Evolutionary conservation across 2,797 vertebrate genomes (phyloP).

Genomic region (Neosilurus hyrtlii): DNA sequence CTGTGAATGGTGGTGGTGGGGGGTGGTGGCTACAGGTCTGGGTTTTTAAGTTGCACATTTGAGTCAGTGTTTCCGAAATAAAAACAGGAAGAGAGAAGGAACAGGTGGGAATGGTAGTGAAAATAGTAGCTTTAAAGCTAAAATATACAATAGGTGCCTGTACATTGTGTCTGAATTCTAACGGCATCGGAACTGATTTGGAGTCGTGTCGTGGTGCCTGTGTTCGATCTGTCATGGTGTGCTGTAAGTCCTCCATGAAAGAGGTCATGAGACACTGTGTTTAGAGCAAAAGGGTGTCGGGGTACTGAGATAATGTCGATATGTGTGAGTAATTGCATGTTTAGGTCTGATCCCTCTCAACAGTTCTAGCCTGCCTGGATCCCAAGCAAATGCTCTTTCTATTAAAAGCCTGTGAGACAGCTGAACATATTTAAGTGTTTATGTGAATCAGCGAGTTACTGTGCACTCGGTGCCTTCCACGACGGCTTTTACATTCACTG

Average conservation of each 20-base stretch:
- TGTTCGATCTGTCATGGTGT: neutral
- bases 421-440: constrained; percentile 50
- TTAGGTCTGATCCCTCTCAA: constrained; percentile 36
- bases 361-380: constrained; percentile 33
- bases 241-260: neutral
- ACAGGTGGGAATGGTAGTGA: neutral
- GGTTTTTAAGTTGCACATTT: neutral
- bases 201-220: neutral
- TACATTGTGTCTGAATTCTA: neutral
- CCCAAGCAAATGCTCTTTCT: constrained; percentile 54
- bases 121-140: constrained; percentile 1
- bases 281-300: constrained; percentile 7
- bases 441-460: constrained; percentile 5
- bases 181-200: neutral
- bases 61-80: neutral
- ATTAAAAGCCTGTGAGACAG: constrained; percentile 59
- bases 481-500: neutral
- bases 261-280: constrained; percentile 8
- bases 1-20: neutral
- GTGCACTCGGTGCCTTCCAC: neutral
- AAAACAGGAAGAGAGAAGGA: constrained; percentile 2
- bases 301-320: constrained; percentile 22
- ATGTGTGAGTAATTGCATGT: constrained; percentile 32
- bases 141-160: neutral
- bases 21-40: neutral